Evolutionary conservation across 2,888 invertebrate species (phyloP).

Genomic region (Thecocarcelia acutangulata): DNA sequence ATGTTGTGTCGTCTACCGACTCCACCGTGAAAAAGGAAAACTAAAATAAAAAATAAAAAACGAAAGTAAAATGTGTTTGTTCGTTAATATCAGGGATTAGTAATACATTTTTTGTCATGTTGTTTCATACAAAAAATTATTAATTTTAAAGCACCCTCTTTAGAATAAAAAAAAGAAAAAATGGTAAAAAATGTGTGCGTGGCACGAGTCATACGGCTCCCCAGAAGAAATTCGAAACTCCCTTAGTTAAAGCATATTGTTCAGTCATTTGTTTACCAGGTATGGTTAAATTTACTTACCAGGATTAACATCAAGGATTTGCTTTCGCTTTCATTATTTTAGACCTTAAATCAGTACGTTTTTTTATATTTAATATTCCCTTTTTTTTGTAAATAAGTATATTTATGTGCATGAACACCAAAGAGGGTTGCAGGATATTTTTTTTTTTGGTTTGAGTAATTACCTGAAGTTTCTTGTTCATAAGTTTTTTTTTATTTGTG

Average conservation of each 20-base stretch:
- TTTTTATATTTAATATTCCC: constrained; percentile 1
- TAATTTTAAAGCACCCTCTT: constrained; percentile 50
- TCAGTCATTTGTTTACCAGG: constrained; percentile 52
- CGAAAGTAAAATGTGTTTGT: constrained; percentile 34
- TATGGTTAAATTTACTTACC: constrained; percentile 60
- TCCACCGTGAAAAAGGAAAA: no score
- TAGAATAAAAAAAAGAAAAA: neutral
- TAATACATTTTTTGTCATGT: constrained; percentile 38
- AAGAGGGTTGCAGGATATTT: constrained; percentile 31
- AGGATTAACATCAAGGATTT: constrained; percentile 56
- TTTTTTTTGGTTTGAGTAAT: constrained; percentile 54
- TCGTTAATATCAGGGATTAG: constrained; percentile 56
- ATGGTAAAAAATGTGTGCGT: neutral
- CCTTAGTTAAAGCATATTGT: constrained; percentile 45
- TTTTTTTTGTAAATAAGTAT: neutral
- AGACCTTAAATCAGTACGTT: constrained; percentile 19
- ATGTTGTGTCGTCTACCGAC: neutral
- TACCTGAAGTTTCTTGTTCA: constrained; percentile 21
- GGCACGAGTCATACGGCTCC: constrained; percentile 51
- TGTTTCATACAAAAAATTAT: constrained; percentile 23
- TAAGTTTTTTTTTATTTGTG: constrained; percentile 2
- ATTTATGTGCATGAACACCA: neutral
- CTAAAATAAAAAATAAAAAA: neutral
- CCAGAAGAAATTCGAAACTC: constrained; percentile 46
- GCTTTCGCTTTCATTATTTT: neutral